These are phyloP conservation scores for Homarus americanus DNA, from an alignment of 1,140 invertebrate species.

Conservation along the genomic window DNA sequence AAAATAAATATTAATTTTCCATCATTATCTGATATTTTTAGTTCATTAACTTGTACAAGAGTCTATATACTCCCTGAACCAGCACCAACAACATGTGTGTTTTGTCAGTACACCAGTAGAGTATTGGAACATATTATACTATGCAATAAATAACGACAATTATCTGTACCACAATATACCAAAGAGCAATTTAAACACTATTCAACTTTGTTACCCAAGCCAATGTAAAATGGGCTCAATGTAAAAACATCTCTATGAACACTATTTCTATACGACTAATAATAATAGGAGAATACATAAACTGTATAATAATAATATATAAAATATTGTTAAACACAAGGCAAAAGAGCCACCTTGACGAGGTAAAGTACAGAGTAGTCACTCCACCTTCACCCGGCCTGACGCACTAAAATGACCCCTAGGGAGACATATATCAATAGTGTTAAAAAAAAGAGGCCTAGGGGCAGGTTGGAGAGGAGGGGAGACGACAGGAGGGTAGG, in stretches of 20 bases:
- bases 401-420: background rate
- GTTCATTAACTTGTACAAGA: no score
- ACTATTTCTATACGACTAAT: background rate
- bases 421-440: background rate
- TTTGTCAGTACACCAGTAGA: no score
- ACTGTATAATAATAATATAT: background rate
- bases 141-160: no score
- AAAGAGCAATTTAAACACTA: no score
- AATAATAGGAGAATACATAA: background rate
- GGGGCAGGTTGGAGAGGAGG: background rate
- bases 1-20: background rate
- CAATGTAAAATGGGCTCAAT: background rate
- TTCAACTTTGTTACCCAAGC: background rate
- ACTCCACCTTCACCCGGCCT: background rate
- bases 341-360: background rate
- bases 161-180: no score
- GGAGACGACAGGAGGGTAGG: background rate
- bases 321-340: background rate
- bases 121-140: no score
- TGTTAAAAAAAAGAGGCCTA: background rate
- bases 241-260: background rate
- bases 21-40: background rate
- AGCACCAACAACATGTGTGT: no score
- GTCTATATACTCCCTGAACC: no score
- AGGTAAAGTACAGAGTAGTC: background rate